Evolutionary conservation across 2,888 invertebrate species (phyloP).

Genomic region (Eilema depressum): DNA sequence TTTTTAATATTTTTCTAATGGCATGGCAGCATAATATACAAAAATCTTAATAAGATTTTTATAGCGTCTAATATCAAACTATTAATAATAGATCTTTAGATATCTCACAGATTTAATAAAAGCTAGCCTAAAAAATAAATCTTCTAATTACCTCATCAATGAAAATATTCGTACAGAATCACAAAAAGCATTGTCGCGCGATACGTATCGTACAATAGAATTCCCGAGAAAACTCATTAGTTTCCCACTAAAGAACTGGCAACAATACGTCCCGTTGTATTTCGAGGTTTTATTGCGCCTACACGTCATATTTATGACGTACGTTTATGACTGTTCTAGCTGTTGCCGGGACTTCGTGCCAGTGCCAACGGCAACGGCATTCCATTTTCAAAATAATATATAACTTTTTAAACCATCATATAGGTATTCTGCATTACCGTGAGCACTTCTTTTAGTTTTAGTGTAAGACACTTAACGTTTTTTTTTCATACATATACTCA

Average conservation of each 20-base stretch:
- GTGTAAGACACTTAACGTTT: too few relatives aligned
- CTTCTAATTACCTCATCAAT: background rate
- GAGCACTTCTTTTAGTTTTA: too few relatives aligned
- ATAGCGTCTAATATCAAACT: background rate
- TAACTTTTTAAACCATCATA: too few relatives aligned
- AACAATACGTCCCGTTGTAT: background rate
- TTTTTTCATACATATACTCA: too few relatives aligned
- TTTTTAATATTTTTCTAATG: background rate
- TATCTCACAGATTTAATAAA: background rate
- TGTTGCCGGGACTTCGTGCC: background rate
- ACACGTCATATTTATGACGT: conserved; percentile 2
- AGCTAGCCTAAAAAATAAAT: background rate
- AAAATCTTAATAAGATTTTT: too few relatives aligned
- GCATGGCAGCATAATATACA: background rate
- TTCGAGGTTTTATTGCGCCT: background rate
- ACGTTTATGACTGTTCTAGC: background rate
- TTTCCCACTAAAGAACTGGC: conserved; percentile 38
- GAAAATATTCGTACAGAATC: conserved; percentile 3
- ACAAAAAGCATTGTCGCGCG: background rate
- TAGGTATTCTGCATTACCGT: too few relatives aligned
- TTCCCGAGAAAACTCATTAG: conserved; percentile 49
- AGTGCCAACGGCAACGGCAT: background rate
- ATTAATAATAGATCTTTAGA: background rate
- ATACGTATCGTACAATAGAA: background rate
- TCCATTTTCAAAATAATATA: background rate